Conservation (phyloP, 2,888 invertebrate genomes). For the Lysandra bellargus region DNA sequence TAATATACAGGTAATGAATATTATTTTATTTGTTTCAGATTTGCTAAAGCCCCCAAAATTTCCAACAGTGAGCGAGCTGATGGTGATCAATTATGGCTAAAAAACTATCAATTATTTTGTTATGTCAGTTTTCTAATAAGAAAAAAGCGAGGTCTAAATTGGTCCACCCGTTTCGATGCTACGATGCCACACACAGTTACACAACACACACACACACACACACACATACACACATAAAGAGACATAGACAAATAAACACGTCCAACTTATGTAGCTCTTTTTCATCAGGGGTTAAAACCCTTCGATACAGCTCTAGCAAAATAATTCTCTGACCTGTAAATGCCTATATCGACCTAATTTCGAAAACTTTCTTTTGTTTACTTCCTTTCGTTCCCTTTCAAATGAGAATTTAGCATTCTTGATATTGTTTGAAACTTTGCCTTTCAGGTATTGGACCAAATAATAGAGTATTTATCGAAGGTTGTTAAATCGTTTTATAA, state of each 20-base stretch:
- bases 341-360: not conserved
- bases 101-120: not conserved
- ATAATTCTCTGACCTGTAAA: not conserved
- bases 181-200: too few relatives aligned
- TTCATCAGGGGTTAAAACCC: not conserved
- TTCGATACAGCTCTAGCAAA: not conserved
- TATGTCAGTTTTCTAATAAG: not conserved
- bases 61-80: not conserved
- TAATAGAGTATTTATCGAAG: constrained; percentile 76
- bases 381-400: not conserved
- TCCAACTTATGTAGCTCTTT: not conserved
- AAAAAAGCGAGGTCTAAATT: not conserved
- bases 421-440: not conserved
- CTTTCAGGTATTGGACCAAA: constrained; percentile 80
- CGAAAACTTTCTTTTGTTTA: not conserved
- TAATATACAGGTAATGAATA: constrained; percentile 68
- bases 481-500: constrained; percentile 77
- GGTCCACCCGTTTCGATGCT: too few relatives aligned
- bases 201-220: too few relatives aligned
- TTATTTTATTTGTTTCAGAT: not conserved
- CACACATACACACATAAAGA: too few relatives aligned
- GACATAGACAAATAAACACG: not conserved
- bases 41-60: not conserved
- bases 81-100: too few relatives aligned
- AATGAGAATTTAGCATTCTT: not conserved